Evolutionary conservation across 2,113 vertebrate species (phyloP), one percentile per base, ranked within the genome.

Genomic region (Sinosuthora webbiana): DNA sequence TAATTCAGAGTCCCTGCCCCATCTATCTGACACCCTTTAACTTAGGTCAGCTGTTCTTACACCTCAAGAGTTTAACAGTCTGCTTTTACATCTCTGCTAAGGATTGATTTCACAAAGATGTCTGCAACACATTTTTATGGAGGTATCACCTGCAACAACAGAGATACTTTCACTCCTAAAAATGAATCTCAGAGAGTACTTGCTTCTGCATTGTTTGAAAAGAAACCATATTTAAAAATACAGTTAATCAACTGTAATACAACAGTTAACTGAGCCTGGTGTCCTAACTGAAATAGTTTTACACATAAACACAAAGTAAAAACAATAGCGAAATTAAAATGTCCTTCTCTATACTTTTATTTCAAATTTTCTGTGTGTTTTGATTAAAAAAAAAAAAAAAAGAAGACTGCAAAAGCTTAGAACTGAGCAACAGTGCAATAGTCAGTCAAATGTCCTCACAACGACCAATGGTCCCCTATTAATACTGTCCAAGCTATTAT

Each of bases 401-500:
- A n/a, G n/a, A n/a, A 49, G 41, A n/a, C 22, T 39, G 24, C 37
- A 67, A 53, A 75, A 62, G n/a, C 17, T 70, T 82, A 39, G 44
- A 78, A 74, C 9, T 1, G 4, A 63, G 37, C 11, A 30, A 19
- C 23, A 47, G 42, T n/a, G 67, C 2, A 9, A 31, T 15, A 49
- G 22, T 31, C 21, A 50, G 27, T 30, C 18, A 74, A 50, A 80
- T 63, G 30, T 39, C 55, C 44, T 73, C 42, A 63, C 25, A 41
- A 23, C 6, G 18, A 81, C 42, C 53, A 68, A 31, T 5, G 0
- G 0, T 30, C 3, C 19, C 25, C 28, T 64, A 23, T 39, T 74
- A 78, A 60, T 33, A 74, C 7, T 39, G 31, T 67, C 37, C 49
- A 37, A 71, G 49, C 23, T 28, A 24, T n/a, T 90, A 44, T 63